phyloP scores from a whole-genome alignment of 2,113 vertebrate species.

The Chloebia gouldiae region DNA sequence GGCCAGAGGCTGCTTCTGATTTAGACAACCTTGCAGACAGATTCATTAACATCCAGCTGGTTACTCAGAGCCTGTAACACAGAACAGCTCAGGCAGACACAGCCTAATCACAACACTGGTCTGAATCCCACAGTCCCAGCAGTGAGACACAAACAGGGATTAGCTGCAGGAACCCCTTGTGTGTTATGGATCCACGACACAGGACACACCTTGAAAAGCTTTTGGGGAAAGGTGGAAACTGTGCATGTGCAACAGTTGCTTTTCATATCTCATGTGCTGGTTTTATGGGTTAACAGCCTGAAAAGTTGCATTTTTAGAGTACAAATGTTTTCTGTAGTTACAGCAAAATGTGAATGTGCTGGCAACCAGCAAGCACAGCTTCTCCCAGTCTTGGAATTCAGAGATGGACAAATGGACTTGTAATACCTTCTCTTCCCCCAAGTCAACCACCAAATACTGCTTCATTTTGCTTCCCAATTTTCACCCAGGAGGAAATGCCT shows the following conservation, averaged over 20 bases:
- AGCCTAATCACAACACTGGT: background rate
- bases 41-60: background rate
- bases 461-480: background rate
- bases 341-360: background rate
- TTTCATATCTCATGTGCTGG: background rate
- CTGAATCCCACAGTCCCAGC: background rate
- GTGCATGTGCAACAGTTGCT: background rate
- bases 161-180: background rate
- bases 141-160: background rate
- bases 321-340: conserved; percentile 37
- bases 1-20: background rate
- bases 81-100: background rate
- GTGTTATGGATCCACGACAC: background rate
- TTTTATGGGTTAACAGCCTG: conserved; percentile 14
- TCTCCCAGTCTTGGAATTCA: background rate
- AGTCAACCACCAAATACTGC: background rate
- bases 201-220: background rate
- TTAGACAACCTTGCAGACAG: background rate
- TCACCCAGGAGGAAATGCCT: background rate
- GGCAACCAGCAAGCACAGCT: background rate
- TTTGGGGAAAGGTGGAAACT: background rate
- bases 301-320: conserved; percentile 8
- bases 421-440: background rate
- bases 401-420: background rate
- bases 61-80: background rate